Base-by-base conservation (phyloP, 2,797 vertebrate species). In the Cottoperca gobio region DNA sequence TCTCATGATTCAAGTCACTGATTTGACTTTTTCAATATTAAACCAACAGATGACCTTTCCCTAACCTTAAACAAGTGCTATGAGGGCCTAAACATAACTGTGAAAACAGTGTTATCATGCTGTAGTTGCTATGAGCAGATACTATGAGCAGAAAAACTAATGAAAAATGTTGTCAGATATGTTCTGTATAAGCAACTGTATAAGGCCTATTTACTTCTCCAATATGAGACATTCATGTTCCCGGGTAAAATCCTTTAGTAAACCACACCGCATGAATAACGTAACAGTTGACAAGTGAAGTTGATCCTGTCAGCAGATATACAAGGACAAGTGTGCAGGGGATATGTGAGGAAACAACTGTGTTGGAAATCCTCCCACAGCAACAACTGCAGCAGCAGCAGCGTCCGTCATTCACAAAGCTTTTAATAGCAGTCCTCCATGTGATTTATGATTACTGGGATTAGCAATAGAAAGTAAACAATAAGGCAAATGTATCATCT, bases 341-440 rank as follows among this genome's bases (percentile, higher is more conserved):
- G 14, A 6, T 12, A 35, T 35, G 13, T 68, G 21, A 69, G 73
- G 54, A 67, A 71, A 70, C 72, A 35, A 54, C 31, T 39, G 35
- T 67, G 45, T 14, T 70, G 72, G 75, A 62, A 35, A 60, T 31
- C 35, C 61, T 54, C 12, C 46, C 37, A 28, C 62, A 54, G 31
- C 70, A 76, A 52, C 60, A 48, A 61, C 73, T 24, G 46, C 50
- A 68, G 2, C 62, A n/a, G 42, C 37, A 37, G 28, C 40, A 26
- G 40, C 13, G 10, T 67, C 75, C 31, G 3, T 71, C 78, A 63
- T 53, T 77, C 43, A 64, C 45, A n/a, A 21, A 58, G 69, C 79
- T 87, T 78, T 83, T 77, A 84, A 79, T 66, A 87, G 81, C 65
- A 21, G 4, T 43, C 59, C 24, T 43, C 52, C 28, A 3, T 65